Conservation (phyloP, 1,140 invertebrate genomes). For the Pomacea maculata region DNA sequence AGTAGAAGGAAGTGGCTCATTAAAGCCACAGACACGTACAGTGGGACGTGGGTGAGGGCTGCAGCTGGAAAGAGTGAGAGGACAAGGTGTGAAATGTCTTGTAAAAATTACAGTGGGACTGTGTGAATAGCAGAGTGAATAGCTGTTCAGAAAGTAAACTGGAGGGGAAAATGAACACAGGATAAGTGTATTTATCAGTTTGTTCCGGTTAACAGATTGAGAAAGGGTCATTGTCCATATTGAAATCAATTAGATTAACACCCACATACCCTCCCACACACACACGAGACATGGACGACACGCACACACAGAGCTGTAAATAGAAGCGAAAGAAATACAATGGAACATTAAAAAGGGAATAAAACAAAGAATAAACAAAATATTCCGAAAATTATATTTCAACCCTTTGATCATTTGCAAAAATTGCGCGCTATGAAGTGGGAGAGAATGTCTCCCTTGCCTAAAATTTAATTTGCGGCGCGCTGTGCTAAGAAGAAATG, state of each 20-base stretch:
- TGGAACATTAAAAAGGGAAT: background rate
- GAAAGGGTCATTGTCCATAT: background rate
- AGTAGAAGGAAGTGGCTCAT: too few species aligned
- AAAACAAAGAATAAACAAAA: background rate
- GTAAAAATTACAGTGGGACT: background rate
- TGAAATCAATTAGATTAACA: background rate
- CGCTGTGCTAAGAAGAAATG: too few species aligned
- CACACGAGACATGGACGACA: background rate
- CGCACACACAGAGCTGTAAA: too few species aligned
- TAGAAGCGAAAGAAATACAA: background rate
- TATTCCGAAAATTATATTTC: background rate
- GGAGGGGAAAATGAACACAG: too few species aligned
- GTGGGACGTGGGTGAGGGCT: too few species aligned
- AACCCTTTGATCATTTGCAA: background rate
- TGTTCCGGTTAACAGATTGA: background rate
- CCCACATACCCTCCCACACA: background rate
- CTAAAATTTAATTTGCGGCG: background rate
- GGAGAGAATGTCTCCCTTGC: background rate
- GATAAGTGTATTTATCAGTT: background rate
- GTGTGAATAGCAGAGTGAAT: background rate
- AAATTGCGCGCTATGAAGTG: background rate
- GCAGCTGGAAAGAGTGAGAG: background rate
- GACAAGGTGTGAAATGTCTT: background rate
- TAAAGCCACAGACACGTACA: too few species aligned
- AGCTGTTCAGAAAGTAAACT: background rate